Percentiles rank a stretch among this genome's conserved stretches.
Conservation (phyloP, 2,888 invertebrate genomes). For the Leucania comma region DNA sequence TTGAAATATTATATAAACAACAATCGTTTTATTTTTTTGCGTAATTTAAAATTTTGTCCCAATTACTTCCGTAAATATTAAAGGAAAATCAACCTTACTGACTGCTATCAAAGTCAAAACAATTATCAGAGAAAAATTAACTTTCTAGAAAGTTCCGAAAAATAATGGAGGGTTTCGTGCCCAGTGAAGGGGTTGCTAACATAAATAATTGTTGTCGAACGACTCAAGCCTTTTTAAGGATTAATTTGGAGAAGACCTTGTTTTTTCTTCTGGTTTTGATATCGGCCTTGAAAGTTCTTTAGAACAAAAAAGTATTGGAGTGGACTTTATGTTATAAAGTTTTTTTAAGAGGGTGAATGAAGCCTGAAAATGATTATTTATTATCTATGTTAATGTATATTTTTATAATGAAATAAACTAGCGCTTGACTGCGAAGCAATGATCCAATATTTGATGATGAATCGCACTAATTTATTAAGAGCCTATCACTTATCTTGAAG, state of each 20-base stretch:
- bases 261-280: constrained; percentile 25
- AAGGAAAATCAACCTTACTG: constrained; percentile 43
- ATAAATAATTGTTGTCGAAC: constrained; percentile 68
- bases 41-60: constrained; percentile 62
- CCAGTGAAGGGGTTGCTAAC: constrained; percentile 36
- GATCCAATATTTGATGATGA: too few relatives aligned
- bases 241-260: constrained; percentile 54
- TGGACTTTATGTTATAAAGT: not conserved
- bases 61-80: constrained; percentile 62
- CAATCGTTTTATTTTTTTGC: constrained; percentile 57
- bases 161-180: constrained; percentile 67
- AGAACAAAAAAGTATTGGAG: constrained; percentile 3
- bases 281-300: constrained; percentile 33
- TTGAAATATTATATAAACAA: constrained; percentile 37
- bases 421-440: too few relatives aligned
- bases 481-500: too few relatives aligned
- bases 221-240: constrained; percentile 53
- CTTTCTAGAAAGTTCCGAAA: constrained; percentile 66
- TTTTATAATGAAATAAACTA: too few relatives aligned
- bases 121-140: constrained; percentile 72
- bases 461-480: too few relatives aligned
- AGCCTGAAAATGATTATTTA: not conserved
- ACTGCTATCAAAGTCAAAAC: constrained; percentile 61
- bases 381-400: not conserved
- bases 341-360: not conserved